Conservation (phyloP, 2,888 invertebrate genomes). For the Melieria picta region DNA sequence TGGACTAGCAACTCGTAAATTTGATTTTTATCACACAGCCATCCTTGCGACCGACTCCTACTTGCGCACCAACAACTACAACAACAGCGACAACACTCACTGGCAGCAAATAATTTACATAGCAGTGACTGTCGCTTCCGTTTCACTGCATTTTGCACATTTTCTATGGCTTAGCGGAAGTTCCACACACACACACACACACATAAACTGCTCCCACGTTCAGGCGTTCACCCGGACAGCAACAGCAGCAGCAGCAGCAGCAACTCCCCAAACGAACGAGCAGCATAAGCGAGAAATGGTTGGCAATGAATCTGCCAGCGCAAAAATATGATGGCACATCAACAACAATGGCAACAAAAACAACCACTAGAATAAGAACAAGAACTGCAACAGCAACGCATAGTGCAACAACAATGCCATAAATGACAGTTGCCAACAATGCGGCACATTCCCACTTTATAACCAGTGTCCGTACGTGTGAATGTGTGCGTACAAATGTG, state of each 20-base stretch:
- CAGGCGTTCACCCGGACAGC: not conserved
- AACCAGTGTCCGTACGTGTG: not conserved
- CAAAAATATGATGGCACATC: constrained; percentile 7
- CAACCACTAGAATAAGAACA: no score
- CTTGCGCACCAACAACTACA: no score
- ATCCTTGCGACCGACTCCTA: no score
- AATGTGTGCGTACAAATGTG: not conserved
- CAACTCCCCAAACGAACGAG: not conserved
- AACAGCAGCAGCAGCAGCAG: not conserved
- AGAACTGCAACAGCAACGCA: no score
- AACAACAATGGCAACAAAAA: constrained; percentile 8
- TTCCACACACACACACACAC: not conserved
- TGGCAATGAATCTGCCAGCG: constrained; percentile 4
- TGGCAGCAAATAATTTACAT: constrained; percentile 11
- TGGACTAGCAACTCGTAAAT: constrained; percentile 7
- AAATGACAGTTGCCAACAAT: not conserved
- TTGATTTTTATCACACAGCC: not conserved
- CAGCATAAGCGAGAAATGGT: constrained; percentile 6
- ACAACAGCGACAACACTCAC: no score
- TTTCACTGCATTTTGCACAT: not conserved
- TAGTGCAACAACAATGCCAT: not conserved
- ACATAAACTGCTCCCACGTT: not conserved
- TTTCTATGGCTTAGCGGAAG: constrained; percentile 1
- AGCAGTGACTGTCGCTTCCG: not conserved
- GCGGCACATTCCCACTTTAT: not conserved